These are phyloP conservation scores for Thelohanellus kitauei DNA, from an alignment of 30 jellyfish, hydroid and myxozoan genomes.

Conservation along the genomic window DNA sequence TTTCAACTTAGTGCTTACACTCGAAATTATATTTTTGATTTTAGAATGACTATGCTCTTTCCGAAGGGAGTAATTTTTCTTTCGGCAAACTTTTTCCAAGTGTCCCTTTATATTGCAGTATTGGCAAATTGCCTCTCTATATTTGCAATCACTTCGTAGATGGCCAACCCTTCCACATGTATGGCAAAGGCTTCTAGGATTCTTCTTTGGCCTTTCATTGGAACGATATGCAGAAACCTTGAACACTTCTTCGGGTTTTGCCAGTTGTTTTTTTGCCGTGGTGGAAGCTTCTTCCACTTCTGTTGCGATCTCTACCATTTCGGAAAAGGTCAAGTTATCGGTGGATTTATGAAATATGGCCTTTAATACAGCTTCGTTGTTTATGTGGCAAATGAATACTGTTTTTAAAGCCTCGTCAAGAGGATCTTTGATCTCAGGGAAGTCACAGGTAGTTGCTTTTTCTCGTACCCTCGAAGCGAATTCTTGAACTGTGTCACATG, in stretches of 20 bases:
- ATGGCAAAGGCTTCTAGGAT: no score
- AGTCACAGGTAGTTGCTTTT: slow-evolving; percentile 13
- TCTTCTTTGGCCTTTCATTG: no score
- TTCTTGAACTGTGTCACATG: slow-evolving; percentile 13
- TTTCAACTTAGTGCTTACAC: no score
- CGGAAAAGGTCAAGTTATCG: slow-evolving; percentile 3
- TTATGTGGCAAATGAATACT: slow-evolving; percentile 6
- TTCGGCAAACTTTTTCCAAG: slow-evolving; percentile 1
- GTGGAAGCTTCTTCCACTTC: slow-evolving; percentile 11
- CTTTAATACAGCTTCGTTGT: slow-evolving; percentile 9
- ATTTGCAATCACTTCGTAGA: neutral
- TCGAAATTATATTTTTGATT: no score
- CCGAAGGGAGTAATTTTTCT: slow-evolving; percentile 1
- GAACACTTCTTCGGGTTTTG: slow-evolving; percentile 3
- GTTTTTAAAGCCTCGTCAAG: slow-evolving; percentile 12
- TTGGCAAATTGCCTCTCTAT: slow-evolving; percentile 1
- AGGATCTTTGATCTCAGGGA: slow-evolving; percentile 11
- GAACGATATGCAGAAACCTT: no score
- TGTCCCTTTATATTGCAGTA: slow-evolving; percentile 6
- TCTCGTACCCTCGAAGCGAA: slow-evolving; percentile 9
- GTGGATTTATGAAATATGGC: slow-evolving; percentile 1
- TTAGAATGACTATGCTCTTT: no score
- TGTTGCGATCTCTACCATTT: slow-evolving; percentile 3
- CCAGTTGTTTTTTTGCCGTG: slow-evolving; percentile 5
- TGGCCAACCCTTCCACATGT: slow-evolving; percentile 3